Conservation (phyloP, 2,113 vertebrate species). For the Pteruthius melanotis region DNA sequence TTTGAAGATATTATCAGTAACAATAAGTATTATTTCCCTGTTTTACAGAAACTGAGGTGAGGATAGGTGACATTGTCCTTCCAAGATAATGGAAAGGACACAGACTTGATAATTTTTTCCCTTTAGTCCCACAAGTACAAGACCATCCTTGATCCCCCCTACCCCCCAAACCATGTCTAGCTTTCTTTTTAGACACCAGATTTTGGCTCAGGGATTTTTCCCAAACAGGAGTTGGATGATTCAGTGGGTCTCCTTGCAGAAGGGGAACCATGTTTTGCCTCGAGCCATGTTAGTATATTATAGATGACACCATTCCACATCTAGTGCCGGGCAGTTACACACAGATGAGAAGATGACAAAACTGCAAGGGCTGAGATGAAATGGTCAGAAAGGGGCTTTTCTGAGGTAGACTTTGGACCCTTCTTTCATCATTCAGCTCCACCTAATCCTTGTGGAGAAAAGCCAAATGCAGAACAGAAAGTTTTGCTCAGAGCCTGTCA, state of each 20-base stretch:
- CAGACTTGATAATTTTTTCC: not conserved
- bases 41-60: not conserved
- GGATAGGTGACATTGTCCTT: not conserved
- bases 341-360: not conserved
- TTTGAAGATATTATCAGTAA: not conserved
- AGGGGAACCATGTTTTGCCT: not conserved
- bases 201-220: not conserved
- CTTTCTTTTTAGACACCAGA: not conserved
- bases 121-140: not conserved
- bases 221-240: not conserved
- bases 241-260: not conserved
- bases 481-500: not conserved
- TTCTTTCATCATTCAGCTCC: not conserved
- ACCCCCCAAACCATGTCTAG: fast-evolving
- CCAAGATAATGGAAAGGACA: not conserved
- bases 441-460: not conserved
- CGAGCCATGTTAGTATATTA: not conserved
- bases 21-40: not conserved
- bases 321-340: not conserved
- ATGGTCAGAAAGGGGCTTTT: not conserved
- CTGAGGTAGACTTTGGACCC: not conserved
- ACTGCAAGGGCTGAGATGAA: not conserved
- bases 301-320: not conserved
- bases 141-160: not conserved
- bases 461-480: not conserved